Evolutionary conservation across 2,113 vertebrate genomes (phyloP).

Genomic region (Salvelinus sp.): DNA sequence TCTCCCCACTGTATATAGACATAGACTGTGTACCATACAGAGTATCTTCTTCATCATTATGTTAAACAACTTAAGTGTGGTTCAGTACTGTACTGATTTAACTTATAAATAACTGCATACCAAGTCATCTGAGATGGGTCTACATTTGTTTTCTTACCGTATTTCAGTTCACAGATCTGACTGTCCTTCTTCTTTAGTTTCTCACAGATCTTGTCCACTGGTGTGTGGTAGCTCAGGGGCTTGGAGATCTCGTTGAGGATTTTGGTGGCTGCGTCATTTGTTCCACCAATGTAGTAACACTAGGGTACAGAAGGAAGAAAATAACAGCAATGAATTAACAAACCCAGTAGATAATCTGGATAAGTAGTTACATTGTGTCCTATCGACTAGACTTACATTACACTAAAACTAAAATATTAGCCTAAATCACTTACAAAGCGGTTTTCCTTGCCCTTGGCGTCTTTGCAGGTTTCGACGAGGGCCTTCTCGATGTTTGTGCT

Average conservation of each 20-base stretch:
- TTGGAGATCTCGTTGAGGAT: slow-evolving; percentile 94
- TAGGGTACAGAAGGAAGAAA: slow-evolving; percentile 44
- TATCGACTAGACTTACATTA: not conserved
- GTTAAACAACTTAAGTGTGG: too few relatives aligned
- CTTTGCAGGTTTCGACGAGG: slow-evolving; percentile 81
- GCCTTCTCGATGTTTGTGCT: slow-evolving; percentile 84
- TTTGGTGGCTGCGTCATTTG: slow-evolving; percentile 94
- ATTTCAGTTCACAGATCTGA: slow-evolving; percentile 97
- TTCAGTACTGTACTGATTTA: too few relatives aligned
- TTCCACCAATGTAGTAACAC: slow-evolving; percentile 98
- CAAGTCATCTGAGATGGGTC: too few relatives aligned
- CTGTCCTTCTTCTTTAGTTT: slow-evolving; percentile 96
- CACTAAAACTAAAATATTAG: not conserved
- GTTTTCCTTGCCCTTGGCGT: slow-evolving; percentile 94
- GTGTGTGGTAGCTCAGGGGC: slow-evolving; percentile 90
- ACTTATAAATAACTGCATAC: too few relatives aligned
- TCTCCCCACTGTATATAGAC: too few relatives aligned
- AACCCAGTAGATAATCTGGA: not conserved
- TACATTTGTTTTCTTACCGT: slow-evolving; percentile 75
- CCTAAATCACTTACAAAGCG: slow-evolving; percentile 82
- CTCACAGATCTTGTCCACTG: slow-evolving; percentile 93
- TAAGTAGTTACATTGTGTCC: too few relatives aligned
- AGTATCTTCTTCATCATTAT: too few relatives aligned
- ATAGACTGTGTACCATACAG: too few relatives aligned
- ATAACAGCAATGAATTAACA: not conserved